Evolutionary conservation across 2,888 invertebrate genomes (phyloP).

Genomic region (Venusia cambrica): DNA sequence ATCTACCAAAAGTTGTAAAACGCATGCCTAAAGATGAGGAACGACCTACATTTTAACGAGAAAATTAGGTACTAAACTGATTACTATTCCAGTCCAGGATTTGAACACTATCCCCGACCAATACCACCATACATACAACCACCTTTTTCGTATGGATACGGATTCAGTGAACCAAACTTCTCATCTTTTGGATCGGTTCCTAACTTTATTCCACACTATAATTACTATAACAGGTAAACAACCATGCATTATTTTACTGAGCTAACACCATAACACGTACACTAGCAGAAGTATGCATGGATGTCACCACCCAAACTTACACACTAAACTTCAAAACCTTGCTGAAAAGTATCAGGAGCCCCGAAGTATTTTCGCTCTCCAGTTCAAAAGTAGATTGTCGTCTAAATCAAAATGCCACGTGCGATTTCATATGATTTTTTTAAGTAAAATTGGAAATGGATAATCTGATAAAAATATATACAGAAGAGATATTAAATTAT

Average conservation of each 20-base stretch:
- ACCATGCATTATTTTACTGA: slow-evolving; percentile 1
- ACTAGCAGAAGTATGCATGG: slow-evolving; percentile 4
- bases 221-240: slow-evolving; percentile 12
- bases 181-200: neutral
- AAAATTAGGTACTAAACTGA: slow-evolving; percentile 13
- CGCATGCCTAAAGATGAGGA: too few relatives aligned
- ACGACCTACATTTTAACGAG: too few relatives aligned
- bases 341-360: too few relatives aligned
- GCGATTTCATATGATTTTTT: too few relatives aligned
- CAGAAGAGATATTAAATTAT: too few relatives aligned
- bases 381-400: too few relatives aligned
- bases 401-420: too few relatives aligned
- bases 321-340: slow-evolving; percentile 10
- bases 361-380: too few relatives aligned
- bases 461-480: too few relatives aligned
- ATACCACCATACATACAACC: slow-evolving; percentile 13
- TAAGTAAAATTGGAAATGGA: too few relatives aligned
- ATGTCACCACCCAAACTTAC: slow-evolving; percentile 8
- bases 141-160: slow-evolving; percentile 10
- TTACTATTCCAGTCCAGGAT: slow-evolving; percentile 26
- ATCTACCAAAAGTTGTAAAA: too few relatives aligned
- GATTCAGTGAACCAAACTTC: slow-evolving; percentile 1
- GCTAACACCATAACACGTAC: slow-evolving; percentile 1
- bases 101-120: slow-evolving; percentile 17
- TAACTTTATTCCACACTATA: slow-evolving; percentile 6